Conservation (phyloP, 2,888 invertebrate species). For the Sthenelais limicola region DNA sequence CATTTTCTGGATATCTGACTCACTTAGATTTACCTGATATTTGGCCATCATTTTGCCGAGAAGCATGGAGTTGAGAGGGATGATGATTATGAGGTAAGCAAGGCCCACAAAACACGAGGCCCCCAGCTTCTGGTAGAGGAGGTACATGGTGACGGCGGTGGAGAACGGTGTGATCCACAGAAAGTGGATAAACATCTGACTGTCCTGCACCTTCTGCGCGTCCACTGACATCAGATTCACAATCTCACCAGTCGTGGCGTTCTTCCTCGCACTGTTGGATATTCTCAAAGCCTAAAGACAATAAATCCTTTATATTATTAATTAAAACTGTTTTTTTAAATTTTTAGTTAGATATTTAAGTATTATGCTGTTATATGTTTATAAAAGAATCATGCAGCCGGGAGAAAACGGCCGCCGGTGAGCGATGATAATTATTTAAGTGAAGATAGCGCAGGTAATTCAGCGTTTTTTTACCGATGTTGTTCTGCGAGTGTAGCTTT, state of each 20-base stretch:
- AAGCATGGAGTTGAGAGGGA: constrained; percentile 41
- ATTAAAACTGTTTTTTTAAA: too few relatives aligned
- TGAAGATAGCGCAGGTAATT: too few relatives aligned
- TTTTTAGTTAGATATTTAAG: too few relatives aligned
- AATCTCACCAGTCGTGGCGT: constrained; percentile 79
- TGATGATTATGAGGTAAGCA: constrained; percentile 34
- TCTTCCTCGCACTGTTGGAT: constrained; percentile 83
- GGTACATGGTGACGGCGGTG: constrained; percentile 29
- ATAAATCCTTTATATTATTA: not conserved
- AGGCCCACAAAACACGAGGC: constrained; percentile 43
- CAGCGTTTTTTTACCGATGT: too few relatives aligned
- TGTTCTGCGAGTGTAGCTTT: too few relatives aligned
- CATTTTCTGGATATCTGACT: too few relatives aligned
- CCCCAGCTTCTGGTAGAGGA: constrained; percentile 46
- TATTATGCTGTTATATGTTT: too few relatives aligned
- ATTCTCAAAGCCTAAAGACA: constrained; percentile 38
- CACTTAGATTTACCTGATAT: constrained; percentile 13
- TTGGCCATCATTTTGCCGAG: constrained; percentile 38
- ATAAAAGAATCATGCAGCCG: too few relatives aligned
- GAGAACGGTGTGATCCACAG: constrained; percentile 35
- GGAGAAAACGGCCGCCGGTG: too few relatives aligned
- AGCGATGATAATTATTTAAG: too few relatives aligned
- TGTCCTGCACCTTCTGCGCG: constrained; percentile 48
- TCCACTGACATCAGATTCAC: constrained; percentile 47
- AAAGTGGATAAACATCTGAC: constrained; percentile 40